Base-by-base conservation (phyloP, 2,888 invertebrate genomes). In the Dicyrtomina minuta region DNA sequence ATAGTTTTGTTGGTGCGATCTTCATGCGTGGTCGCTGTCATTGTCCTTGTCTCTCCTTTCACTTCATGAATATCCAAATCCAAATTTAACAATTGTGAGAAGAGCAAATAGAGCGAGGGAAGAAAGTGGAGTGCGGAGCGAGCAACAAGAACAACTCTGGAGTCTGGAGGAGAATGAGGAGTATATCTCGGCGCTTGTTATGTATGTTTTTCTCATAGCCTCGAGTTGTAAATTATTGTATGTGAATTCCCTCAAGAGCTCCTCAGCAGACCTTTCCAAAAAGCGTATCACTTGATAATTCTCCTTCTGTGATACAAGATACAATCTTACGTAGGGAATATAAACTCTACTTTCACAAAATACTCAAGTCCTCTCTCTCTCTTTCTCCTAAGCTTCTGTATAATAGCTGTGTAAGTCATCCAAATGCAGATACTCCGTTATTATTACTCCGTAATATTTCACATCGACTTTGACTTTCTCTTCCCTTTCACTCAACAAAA, bases 191-290 rank as follows among this genome's bases (percentile, higher is more conserved):
- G n/a, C n/a, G n/a, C n/a, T n/a, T n/a, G n/a, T n/a, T n/a, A n/a
- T n/a, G n/a, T 20, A 46, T 17, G 46, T 46, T 46, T 46, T 46
- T n/a, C 46, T 12, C 10, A 6, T 46, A 20, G 46, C 44, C 44
- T 44, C 61, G 44, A 61, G 61, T 61, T 61, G 61, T 43, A 61
- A 46, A 61, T 61, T 65, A 65, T 55, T 65, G 65, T 65, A 43
- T 15, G 26, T 43, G 41, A 55, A 65, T 65, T 65, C 65, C 65
- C 55, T 51, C 22, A 65, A 55, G 65, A 55, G 55, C 26, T 15
- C 26, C 44, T 8, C 15, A 26, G 17, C 26, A 64, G 64, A 41
- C 41, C 26, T 46, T 44, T 61, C 61, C 44, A 44, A 44, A 44
- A 44, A 61, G 46, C 44, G 24, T 44, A 61, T 44, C 24, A 61